Evolutionary conservation across 2,888 invertebrate species (phyloP), one percentile per base, ranked within the genome.

Genomic region (Urechis unicinctus): DNA sequence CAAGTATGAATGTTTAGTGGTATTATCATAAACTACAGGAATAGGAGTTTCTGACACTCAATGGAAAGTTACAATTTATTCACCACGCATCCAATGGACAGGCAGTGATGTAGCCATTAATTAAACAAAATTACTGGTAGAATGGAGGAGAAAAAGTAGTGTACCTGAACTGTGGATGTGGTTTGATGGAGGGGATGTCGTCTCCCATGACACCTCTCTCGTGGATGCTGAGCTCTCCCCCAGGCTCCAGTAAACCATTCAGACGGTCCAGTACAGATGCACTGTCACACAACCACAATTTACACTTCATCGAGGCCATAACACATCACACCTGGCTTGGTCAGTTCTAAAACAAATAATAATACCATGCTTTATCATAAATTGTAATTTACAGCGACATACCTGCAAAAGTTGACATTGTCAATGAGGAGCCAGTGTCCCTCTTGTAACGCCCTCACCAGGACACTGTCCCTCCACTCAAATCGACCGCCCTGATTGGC

Each of bases 241-340:
- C 86, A 0, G 92, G 91, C 80, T 99, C 99, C 67, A 99, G 82
- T 6, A 98, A 83, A 0, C 89, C 90, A 81, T 99, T 99, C 21
- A 99, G 81, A 63, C 98, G 85, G 78, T 99, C 98, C 66, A 99
- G 80, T 9, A 99, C 94, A 6, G 98, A 96, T 1, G 97, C 87
- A 64, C 94, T 82, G 66, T 49, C 69, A 66, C 13, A 48, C 9
- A 28, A 17, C 9, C 9, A 9, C 17, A 45, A 13, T 17, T 9
- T 17, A 13, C 45, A 22, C 9, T 9, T 9, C 9, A 45, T 22
- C 45, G n/a, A 13, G 9, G 36, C 9, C 36, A 36, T 36, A 13
- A 36, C 36, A 36, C 9, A 36, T 9, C 9, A 13, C 36, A 36
- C 9, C 9, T 9, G 36, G 36, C 36, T 36, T 9, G 17, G 36